phyloP scores from a whole-genome alignment of 1,140 invertebrate genomes.

The Ptiloglossa arizonensis region DNA sequence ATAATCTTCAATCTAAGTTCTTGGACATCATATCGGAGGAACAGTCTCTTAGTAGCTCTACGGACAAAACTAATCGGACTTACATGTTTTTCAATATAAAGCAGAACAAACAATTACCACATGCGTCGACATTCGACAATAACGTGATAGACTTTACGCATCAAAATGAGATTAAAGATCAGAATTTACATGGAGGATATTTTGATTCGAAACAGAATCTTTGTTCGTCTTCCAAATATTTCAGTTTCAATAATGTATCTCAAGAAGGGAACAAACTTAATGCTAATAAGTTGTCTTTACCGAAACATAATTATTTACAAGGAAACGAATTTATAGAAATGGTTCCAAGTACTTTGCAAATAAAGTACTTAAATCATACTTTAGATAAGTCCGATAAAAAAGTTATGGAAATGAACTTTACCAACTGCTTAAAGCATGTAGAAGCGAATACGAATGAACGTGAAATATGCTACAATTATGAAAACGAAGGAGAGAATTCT shows the following conservation, averaged over 20 bases:
- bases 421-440: background rate
- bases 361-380: background rate
- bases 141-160: background rate
- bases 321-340: background rate
- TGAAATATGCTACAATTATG: background rate
- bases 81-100: slow-evolving; percentile 46
- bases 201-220: slow-evolving; percentile 8
- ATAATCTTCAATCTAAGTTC: slow-evolving; percentile 54
- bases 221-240: slow-evolving; percentile 43
- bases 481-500: background rate
- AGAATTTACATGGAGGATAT: background rate
- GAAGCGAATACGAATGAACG: background rate
- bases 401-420: background rate
- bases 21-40: slow-evolving; percentile 70
- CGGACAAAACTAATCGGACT: slow-evolving; percentile 48
- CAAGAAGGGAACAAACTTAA: background rate
- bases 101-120: slow-evolving; percentile 5
- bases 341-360: background rate
- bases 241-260: slow-evolving; percentile 46
- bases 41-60: slow-evolving; percentile 57
- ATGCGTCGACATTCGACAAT: background rate
- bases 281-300: background rate
- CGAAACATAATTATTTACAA: background rate
- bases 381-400: background rate
- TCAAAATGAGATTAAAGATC: background rate